Conservation (phyloP, 2,797 vertebrate species). For the Triplophysa bombifrons region DNA sequence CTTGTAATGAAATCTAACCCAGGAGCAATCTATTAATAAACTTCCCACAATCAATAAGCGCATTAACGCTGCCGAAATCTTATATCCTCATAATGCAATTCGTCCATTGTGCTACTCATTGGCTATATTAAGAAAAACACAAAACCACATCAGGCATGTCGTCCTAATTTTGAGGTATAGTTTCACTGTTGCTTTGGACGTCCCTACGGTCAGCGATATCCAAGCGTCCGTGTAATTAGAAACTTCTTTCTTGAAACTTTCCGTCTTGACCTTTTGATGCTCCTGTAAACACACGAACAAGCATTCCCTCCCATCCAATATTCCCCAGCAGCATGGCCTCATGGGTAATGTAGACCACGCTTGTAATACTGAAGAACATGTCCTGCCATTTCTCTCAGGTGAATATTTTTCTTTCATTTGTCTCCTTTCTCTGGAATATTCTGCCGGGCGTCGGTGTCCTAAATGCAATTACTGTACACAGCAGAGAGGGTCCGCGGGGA, state of each 20-base stretch:
- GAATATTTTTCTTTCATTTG: slow-evolving; percentile 26
- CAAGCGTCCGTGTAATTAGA: slow-evolving; percentile 3
- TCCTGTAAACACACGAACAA: slow-evolving; percentile 38
- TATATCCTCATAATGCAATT: slow-evolving; percentile 14
- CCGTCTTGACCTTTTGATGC: slow-evolving; percentile 29
- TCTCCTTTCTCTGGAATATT: slow-evolving; percentile 50
- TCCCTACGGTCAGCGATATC: neutral
- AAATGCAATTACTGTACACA: slow-evolving; percentile 66
- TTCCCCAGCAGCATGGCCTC: slow-evolving; percentile 25
- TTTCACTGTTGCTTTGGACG: no score
- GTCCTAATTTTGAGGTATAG: neutral
- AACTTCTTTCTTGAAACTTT: slow-evolving; percentile 23
- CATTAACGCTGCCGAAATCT: slow-evolving; percentile 25
- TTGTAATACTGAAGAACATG: slow-evolving; percentile 42
- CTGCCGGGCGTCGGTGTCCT: slow-evolving; percentile 51
- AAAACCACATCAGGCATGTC: neutral
- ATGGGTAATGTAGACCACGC: slow-evolving; percentile 50
- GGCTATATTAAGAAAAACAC: slow-evolving; percentile 15
- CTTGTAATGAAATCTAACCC: slow-evolving; percentile 16
- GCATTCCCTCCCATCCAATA: slow-evolving; percentile 5
- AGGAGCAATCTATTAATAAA: slow-evolving; percentile 24
- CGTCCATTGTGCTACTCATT: slow-evolving; percentile 1
- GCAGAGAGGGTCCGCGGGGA: slow-evolving; percentile 53
- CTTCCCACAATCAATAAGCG: slow-evolving; percentile 15
- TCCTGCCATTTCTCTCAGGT: slow-evolving; percentile 35